Base-by-base conservation (phyloP, 1,140 invertebrate genomes). In the Carposina sasakii region DNA sequence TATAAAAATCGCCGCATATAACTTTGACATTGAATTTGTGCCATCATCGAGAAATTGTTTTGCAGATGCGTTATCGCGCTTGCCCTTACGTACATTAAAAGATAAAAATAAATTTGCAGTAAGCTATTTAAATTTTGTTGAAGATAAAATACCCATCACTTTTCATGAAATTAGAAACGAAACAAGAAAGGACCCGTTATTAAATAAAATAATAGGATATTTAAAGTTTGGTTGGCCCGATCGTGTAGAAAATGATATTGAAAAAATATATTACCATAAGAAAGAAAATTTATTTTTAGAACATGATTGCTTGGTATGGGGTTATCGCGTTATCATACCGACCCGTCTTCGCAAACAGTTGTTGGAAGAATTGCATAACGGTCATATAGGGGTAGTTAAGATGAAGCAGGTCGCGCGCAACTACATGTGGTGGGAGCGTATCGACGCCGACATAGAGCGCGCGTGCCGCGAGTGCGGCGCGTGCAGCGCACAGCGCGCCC, bases 341-440 rank as follows among this genome's bases (percentile, higher is more conserved):
- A 16, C 34, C 28, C 28, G 12, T 19, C 28, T 37, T 12, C 4
- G 24, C 10, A 19, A 12, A 12, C 15, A 19, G n/a, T 44, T 83
- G 26, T 45, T 85, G 13, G 20, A 67, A 16, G 52, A 63, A 36
- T 58, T 86, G 17, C 85, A 87, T 56, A 28, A 39, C 1, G 52
- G 54, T 13, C 81, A 87, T 54, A 51, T 67, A 12, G 77, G 85
- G 0, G 74, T 85, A 4, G 63, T 74, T 5, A 57, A 71, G 23
- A 87, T 85, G 65, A 87, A 87, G 50, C 20, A 44, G 12, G 26
- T 75, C 4, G 76, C 81, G 5, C 50, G 84, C 1, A 56, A 41
- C 1, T 72, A 73, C 47, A 43, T 81, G 1, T 87, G 67, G 60
- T 88, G 84, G 85, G 74, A 70, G 23, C 52, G 59, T 9, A 67